These are phyloP conservation scores for Eretmocerus hayati DNA, from an alignment of 2,888 invertebrate genomes.

Conservation along the genomic window DNA sequence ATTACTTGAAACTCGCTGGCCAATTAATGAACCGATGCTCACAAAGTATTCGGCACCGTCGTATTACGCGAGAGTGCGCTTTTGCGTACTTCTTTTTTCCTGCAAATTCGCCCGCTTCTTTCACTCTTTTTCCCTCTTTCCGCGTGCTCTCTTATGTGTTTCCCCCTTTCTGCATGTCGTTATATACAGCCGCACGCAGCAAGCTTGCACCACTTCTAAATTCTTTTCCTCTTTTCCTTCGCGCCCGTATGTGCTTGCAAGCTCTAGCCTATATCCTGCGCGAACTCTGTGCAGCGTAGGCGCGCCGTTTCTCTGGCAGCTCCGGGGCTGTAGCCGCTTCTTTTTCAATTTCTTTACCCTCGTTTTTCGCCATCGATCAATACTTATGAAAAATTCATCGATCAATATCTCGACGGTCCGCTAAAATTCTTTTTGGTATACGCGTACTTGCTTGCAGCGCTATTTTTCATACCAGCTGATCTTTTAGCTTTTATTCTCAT, in stretches of 20 bases:
- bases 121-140: background rate
- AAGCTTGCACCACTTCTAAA: background rate
- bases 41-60: background rate
- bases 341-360: background rate
- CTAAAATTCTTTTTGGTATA: too few species aligned
- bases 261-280: too few species aligned
- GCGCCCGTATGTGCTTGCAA: background rate
- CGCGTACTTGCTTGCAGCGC: too few species aligned
- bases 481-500: too few species aligned
- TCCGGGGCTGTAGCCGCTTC: too few species aligned
- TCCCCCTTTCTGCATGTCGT: background rate
- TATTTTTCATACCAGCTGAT: too few species aligned
- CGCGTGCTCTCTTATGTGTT: background rate
- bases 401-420: constrained; percentile 13
- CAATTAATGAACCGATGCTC: constrained; percentile 30
- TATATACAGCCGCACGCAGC: too few species aligned
- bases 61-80: background rate
- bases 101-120: background rate
- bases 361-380: constrained; percentile 1
- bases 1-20: constrained; percentile 28
- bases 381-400: constrained; percentile 13
- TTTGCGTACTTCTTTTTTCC: background rate
- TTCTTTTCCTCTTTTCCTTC: background rate
- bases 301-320: too few species aligned
- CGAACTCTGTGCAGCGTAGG: too few species aligned